Evolutionary conservation across 2,113 vertebrate species (phyloP).

Genomic region (Acinonyx jubatus): DNA sequence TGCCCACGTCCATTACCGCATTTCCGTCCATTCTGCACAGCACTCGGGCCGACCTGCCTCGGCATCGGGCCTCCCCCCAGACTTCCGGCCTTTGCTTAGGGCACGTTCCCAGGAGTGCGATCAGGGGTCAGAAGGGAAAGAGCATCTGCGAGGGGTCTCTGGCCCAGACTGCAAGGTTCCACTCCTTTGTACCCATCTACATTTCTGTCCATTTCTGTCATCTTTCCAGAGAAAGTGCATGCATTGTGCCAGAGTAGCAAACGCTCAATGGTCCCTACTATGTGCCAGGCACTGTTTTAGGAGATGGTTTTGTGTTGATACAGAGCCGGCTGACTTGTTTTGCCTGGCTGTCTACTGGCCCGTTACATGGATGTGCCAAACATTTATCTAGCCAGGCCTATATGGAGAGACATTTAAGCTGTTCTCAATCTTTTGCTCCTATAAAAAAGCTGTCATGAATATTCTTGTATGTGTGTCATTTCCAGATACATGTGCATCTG

Average conservation of each 20-base stretch:
- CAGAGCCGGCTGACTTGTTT: not conserved
- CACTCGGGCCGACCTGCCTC: fast-evolving
- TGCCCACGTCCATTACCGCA: fast-evolving
- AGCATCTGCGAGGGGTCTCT: not conserved
- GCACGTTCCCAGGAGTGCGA: not conserved
- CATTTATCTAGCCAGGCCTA: too few relatives aligned
- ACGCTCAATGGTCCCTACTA: not conserved
- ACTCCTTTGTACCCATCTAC: not conserved
- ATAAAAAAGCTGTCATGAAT: not conserved
- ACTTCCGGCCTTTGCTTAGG: not conserved
- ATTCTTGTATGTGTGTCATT: not conserved
- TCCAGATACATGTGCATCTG: too few relatives aligned
- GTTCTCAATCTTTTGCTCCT: not conserved
- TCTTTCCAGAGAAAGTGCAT: not conserved
- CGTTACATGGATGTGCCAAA: not conserved
- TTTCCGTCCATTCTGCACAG: slow-evolving; percentile 21
- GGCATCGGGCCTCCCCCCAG: not conserved
- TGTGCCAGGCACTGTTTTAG: not conserved
- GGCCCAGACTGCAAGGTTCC: not conserved
- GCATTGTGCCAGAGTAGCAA: not conserved
- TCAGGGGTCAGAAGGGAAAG: not conserved
- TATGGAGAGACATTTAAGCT: not conserved
- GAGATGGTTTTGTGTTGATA: not conserved
- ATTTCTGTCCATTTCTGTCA: not conserved
- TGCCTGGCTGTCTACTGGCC: not conserved